These are phyloP conservation scores for Seriola rivoliana DNA, from an alignment of 2,113 vertebrate genomes.

Conservation along the genomic window DNA sequence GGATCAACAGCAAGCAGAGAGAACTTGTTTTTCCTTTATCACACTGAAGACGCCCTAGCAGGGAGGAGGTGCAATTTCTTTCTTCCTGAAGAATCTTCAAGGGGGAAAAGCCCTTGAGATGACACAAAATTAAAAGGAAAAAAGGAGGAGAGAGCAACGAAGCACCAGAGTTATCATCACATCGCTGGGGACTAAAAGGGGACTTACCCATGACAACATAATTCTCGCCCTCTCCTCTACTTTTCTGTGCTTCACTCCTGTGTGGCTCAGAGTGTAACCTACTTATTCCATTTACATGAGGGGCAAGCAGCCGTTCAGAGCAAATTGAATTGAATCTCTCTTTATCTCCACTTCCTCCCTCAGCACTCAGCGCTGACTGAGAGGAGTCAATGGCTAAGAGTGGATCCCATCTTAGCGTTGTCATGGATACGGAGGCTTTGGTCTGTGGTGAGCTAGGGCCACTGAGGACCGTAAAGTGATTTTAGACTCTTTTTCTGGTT, in stretches of 20 bases:
- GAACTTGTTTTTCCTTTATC: background rate
- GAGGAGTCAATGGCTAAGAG: constrained; percentile 75
- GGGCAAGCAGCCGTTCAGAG: constrained; percentile 62
- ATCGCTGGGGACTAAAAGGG: constrained; percentile 39
- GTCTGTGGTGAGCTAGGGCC: constrained; percentile 67
- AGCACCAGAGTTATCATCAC: constrained; percentile 21
- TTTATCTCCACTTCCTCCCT: constrained; percentile 75
- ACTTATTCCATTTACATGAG: constrained; percentile 77
- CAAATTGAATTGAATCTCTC: constrained; percentile 79
- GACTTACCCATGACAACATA: constrained; percentile 44
- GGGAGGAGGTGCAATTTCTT: background rate
- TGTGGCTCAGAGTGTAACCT: constrained; percentile 60
- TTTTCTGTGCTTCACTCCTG: constrained; percentile 35
- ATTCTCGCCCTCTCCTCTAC: constrained; percentile 31
- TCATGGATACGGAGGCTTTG: constrained; percentile 82
- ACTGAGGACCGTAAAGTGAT: constrained; percentile 72
- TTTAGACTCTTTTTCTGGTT: constrained; percentile 65
- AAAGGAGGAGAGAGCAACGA: background rate
- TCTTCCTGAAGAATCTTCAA: constrained; percentile 18
- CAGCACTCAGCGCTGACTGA: constrained; percentile 72
- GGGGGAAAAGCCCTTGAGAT: constrained; percentile 17
- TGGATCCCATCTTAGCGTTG: constrained; percentile 76
- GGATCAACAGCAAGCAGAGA: background rate
- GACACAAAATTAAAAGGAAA: constrained; percentile 8
- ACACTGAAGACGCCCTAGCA: constrained; percentile 9